A percentile compares a stretch with the other conserved stretches of the same genome.
Conservation (phyloP, 2,888 invertebrate genomes). For the Lathronympha strigana region DNA sequence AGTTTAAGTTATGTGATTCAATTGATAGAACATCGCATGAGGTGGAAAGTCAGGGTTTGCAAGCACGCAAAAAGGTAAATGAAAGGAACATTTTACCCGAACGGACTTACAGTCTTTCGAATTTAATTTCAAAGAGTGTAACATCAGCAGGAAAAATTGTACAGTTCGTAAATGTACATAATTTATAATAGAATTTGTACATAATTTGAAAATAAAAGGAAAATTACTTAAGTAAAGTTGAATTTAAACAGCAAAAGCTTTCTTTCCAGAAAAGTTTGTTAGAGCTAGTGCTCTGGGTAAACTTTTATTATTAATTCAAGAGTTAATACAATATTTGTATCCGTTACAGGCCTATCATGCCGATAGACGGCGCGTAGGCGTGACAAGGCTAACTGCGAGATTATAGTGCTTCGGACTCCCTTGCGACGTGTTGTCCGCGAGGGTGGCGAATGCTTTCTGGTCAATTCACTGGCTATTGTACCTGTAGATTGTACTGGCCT, state of each 20-base stretch:
- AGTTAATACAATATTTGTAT: no score
- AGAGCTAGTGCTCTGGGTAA: no score
- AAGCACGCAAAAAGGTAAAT: background rate
- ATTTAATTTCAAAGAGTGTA: background rate
- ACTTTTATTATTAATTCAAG: no score
- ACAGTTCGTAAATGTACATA: no score
- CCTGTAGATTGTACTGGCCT: no score
- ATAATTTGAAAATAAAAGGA: no score
- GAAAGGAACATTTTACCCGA: background rate
- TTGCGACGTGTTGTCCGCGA: constrained; percentile 23
- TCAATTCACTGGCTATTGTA: constrained; percentile 22
- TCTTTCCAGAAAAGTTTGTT: no score
- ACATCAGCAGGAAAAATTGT: background rate
- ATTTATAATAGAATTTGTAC: no score
- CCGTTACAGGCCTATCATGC: constrained; percentile 8
- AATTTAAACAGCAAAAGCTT: no score
- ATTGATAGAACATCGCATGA: constrained; percentile 10
- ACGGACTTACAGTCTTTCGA: background rate
- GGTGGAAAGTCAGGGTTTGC: background rate
- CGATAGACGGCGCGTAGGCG: constrained; percentile 32
- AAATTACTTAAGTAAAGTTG: no score
- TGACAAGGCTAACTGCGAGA: constrained; percentile 31
- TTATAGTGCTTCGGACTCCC: constrained; percentile 38
- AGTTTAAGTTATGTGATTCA: constrained; percentile 27
- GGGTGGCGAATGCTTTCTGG: constrained; percentile 31